phyloP scores from a whole-genome alignment of 2,113 vertebrate genomes.

The Phaethon lepturus region DNA sequence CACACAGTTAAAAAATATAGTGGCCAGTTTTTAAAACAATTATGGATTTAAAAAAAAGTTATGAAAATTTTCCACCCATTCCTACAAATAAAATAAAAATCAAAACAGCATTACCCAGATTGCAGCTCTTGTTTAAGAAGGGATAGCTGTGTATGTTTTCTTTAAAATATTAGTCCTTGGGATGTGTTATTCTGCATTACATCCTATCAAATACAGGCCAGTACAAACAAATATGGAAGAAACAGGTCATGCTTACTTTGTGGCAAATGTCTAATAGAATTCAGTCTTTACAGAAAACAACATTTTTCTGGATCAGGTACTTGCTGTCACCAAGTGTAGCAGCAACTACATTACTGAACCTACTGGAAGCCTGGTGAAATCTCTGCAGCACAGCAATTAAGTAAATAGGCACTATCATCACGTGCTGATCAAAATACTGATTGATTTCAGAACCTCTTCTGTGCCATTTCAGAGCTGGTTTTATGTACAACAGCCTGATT shows the following conservation, averaged over 20 bases:
- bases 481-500: background rate
- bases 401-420: background rate
- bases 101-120: background rate
- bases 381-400: background rate
- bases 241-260: background rate
- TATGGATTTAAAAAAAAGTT: background rate
- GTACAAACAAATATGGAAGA: background rate
- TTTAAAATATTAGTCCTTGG: background rate
- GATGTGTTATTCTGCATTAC: background rate
- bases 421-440: slow-evolving; percentile 11
- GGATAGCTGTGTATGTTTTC: background rate
- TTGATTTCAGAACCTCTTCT: slow-evolving; percentile 19
- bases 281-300: background rate
- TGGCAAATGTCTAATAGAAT: background rate
- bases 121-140: background rate
- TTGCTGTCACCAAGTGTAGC: background rate
- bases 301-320: background rate
- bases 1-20: background rate
- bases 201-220: background rate
- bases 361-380: background rate
- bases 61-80: background rate
- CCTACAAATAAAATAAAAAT: background rate
- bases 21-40: background rate
- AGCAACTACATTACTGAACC: background rate
- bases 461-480: background rate